A percentile compares a stretch with the other conserved stretches of the same genome.
Conservation (phyloP, 2,797 vertebrate genomes). For the Craterocephalus amniculus region DNA sequence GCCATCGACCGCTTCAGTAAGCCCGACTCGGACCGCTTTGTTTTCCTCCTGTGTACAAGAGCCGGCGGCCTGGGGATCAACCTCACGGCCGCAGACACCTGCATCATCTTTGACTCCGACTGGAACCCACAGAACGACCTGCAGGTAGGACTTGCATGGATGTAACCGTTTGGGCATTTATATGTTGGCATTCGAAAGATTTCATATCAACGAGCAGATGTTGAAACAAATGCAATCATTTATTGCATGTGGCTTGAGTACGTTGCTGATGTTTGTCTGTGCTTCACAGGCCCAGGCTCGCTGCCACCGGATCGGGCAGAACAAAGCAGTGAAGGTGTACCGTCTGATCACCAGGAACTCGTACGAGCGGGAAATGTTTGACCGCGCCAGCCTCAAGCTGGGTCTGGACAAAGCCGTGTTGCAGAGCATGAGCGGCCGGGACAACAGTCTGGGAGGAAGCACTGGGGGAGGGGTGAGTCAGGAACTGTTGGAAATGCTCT, state of each 20-base stretch:
- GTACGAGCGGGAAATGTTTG: slow-evolving; percentile 98
- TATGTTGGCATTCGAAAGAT: background rate
- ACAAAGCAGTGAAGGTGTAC: slow-evolving; percentile 99
- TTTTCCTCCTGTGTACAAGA: slow-evolving; percentile 97
- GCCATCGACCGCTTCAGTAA: slow-evolving; percentile 98
- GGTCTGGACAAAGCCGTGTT: slow-evolving; percentile 97
- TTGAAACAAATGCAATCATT: background rate
- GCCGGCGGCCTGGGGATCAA: slow-evolving; percentile 98
- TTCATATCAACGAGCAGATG: background rate
- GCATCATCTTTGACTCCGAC: slow-evolving; percentile 99
- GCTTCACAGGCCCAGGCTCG: slow-evolving; percentile 93
- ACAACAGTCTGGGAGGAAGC: slow-evolving; percentile 90
- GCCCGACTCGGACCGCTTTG: slow-evolving; percentile 96
- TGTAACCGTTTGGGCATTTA: background rate
- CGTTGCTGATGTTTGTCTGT: background rate
- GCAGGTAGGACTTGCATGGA: slow-evolving; percentile 83
- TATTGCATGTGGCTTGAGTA: background rate
- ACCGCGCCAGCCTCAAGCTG: slow-evolving; percentile 96
- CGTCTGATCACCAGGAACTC: slow-evolving; percentile 97
- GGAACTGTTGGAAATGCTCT: slow-evolving; percentile 18
- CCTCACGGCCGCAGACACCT: slow-evolving; percentile 96
- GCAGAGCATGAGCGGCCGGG: slow-evolving; percentile 98
- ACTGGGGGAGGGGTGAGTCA: slow-evolving; percentile 75
- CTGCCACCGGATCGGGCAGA: slow-evolving; percentile 97
- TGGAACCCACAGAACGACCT: slow-evolving; percentile 99